A percentile compares a stretch with the other conserved stretches of the same genome.
Evolutionary conservation across 2,797 vertebrate species (phyloP).

Genomic region (Xerus rutilus): DNA sequence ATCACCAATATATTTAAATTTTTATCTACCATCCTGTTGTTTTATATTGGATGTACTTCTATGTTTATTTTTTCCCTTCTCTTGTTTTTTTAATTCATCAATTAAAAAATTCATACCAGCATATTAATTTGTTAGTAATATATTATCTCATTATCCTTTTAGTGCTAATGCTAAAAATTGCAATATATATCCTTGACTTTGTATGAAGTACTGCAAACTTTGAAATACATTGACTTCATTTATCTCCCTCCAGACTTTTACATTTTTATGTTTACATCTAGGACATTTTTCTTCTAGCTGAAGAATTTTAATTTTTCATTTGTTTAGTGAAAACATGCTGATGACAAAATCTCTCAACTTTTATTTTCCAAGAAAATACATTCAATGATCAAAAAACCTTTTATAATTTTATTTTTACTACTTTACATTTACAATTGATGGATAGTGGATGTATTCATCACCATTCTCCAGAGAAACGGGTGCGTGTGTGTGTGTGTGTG

Average conservation of each 20-base stretch:
- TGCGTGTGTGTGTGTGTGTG: too few species aligned
- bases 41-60: not conserved
- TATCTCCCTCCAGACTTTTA: not conserved
- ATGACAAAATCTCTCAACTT: slow-evolving; percentile 9
- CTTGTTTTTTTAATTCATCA: not conserved
- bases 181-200: not conserved
- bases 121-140: not conserved
- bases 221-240: not conserved
- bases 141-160: slow-evolving; percentile 10
- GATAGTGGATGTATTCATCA: not conserved
- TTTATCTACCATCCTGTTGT: not conserved
- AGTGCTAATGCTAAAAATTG: slow-evolving; percentile 1
- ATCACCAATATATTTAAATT: not conserved
- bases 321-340: not conserved
- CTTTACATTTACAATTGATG: not conserved
- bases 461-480: not conserved
- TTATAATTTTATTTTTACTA: not conserved
- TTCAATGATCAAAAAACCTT: not conserved
- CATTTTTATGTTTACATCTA: not conserved
- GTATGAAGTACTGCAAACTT: not conserved
- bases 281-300: not conserved
- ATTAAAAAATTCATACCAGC: not conserved
- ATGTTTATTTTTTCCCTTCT: not conserved
- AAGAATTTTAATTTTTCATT: not conserved
- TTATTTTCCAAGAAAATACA: not conserved